Base-by-base conservation (phyloP, 2,113 vertebrate species). In the Daboia siamensis region DNA sequence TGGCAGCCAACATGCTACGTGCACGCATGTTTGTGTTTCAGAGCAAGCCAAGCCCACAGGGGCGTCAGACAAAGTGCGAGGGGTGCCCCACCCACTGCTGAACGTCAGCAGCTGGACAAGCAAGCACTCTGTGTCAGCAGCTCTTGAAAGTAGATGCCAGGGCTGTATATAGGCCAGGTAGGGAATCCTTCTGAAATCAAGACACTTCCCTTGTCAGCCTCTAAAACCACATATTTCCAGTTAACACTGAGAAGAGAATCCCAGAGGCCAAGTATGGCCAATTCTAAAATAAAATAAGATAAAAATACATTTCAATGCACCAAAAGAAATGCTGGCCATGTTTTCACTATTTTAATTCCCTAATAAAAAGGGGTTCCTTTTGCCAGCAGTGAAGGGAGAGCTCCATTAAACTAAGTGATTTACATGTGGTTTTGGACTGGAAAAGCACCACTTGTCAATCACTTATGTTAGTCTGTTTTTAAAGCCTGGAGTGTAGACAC, bases 11-110 rank as follows among this genome's bases (percentile, higher is more conserved):
- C n/a, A 29, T 5, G 52, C 87, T 59, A 3, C 7, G 88, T 17
- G 64, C 90, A 89, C 69, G 69, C 86, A 91, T 54, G 93, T 90
- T 90, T 93, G 88, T 93, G 87, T 90, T 90, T 20, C 59, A 90
- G 88, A 86, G 92, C 80, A 90, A 89, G 56, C 87, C 87, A 91
- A 91, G 90, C 93, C 93, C 93, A 91, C 48, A 89, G 87, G 55
- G 33, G 87, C 93, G 87, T 93, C 93, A 91, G 90, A 52, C 64
- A 33, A 13, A 88, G 80, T 90, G 74, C 64, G 11, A 54, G 87
- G 90, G 87, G 87, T 64, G 87, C 55, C 87, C 93, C 87, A 89
- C 93, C 93, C 74, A 33, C 87, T 51, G 0, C 90, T 69, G 87
- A 80, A 93, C 90, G 93, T 91, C 93, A 92, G 93, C 80, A 88